A percentile compares a stretch with the other conserved stretches of the same genome.
Conservation (phyloP, 2,888 invertebrate genomes). For the Rosalia funebris region DNA sequence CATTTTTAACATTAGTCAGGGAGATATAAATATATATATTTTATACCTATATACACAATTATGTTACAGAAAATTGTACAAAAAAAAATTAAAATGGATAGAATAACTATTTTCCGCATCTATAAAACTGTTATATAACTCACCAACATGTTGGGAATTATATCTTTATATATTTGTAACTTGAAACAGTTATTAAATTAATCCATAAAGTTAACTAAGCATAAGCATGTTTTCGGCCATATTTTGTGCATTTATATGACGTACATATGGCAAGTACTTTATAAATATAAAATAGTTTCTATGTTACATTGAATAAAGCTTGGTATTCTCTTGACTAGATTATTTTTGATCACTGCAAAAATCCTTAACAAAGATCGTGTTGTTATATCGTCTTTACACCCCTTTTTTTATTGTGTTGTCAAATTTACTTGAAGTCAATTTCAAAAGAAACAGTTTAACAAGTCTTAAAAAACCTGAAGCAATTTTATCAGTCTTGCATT, state of each 20-base stretch:
- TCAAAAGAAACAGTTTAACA: background rate
- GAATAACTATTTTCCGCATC: slow-evolving; percentile 21
- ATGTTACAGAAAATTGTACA: slow-evolving; percentile 53
- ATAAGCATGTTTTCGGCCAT: slow-evolving; percentile 45
- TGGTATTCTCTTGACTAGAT: slow-evolving; percentile 50
- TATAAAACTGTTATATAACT: slow-evolving; percentile 16
- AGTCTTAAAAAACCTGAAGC: slow-evolving; percentile 30
- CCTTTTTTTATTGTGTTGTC: slow-evolving; percentile 9
- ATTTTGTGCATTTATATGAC: slow-evolving; percentile 45
- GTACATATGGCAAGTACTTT: slow-evolving; percentile 24
- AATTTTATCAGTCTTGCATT: slow-evolving; percentile 51
- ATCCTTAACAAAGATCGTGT: slow-evolving; percentile 47
- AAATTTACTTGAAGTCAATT: background rate
- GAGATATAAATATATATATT: slow-evolving; percentile 46
- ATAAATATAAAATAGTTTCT: slow-evolving; percentile 23
- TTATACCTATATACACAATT: slow-evolving; percentile 53
- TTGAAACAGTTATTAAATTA: background rate
- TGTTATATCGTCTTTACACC: slow-evolving; percentile 26
- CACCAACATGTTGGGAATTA: background rate
- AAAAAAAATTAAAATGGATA: slow-evolving; percentile 31
- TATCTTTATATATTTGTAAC: background rate
- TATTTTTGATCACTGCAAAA: slow-evolving; percentile 60
- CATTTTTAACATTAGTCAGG: slow-evolving; percentile 49
- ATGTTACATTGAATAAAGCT: slow-evolving; percentile 50
- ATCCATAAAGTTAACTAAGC: slow-evolving; percentile 23